Conservation (phyloP, 2,797 vertebrate genomes). For the Pteropus rufus region DNA sequence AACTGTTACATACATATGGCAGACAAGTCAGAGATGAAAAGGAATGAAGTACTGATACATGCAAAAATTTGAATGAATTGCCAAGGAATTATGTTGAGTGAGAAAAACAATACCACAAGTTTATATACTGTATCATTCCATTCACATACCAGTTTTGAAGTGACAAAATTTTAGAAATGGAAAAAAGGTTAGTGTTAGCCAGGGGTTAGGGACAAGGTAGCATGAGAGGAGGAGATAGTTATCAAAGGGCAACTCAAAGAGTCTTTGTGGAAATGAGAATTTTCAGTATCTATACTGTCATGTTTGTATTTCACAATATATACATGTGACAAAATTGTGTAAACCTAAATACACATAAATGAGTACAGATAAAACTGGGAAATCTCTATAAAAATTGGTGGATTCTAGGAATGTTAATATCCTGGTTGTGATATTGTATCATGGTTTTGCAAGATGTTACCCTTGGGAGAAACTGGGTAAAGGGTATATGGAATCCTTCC, state of each 20-base stretch:
- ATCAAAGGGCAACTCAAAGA: not conserved
- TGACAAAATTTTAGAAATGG: not conserved
- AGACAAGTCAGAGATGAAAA: not conserved
- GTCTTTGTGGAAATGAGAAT: not conserved
- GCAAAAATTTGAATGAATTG: not conserved
- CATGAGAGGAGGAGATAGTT: not conserved
- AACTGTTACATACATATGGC: not conserved
- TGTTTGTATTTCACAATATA: not conserved
- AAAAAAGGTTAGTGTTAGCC: not conserved
- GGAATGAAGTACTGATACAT: not conserved
- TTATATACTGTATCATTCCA: not conserved
- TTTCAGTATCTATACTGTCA: not conserved
- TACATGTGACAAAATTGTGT: not conserved
- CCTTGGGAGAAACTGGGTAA: not conserved
- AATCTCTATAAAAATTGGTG: not conserved
- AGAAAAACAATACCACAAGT: not conserved
- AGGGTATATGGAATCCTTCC: not conserved
- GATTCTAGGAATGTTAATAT: not conserved
- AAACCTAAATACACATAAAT: not conserved
- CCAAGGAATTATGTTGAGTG: not conserved
- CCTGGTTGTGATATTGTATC: not conserved
- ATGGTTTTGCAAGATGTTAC: not conserved
- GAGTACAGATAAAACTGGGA: not conserved
- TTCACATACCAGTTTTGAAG: not conserved
- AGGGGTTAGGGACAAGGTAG: not conserved